These are phyloP conservation scores for Oophaga sylvatica DNA, from an alignment of 2,797 vertebrate genomes.

Conservation along the genomic window DNA sequence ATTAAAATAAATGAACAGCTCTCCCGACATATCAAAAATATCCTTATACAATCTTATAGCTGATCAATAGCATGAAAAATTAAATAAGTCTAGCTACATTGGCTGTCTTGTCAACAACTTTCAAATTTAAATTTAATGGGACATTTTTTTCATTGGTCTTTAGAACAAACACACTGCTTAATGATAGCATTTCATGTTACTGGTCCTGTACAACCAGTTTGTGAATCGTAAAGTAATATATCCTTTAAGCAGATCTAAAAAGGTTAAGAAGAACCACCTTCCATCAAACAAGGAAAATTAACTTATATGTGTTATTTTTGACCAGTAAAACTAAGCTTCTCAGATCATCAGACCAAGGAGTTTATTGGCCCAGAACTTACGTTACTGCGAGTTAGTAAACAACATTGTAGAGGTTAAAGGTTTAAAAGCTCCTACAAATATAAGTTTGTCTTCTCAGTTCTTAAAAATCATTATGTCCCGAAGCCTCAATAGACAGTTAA, in stretches of 20 bases:
- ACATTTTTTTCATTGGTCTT: background rate
- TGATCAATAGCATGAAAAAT: background rate
- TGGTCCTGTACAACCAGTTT: slow-evolving; percentile 11
- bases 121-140: background rate
- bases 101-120: background rate
- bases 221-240: slow-evolving; percentile 13
- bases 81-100: background rate
- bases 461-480: background rate
- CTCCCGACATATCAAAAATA: background rate
- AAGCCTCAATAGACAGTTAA: background rate
- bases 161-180: background rate
- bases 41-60: background rate
- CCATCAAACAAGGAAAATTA: slow-evolving; percentile 10
- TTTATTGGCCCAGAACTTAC: background rate
- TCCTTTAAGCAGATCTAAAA: background rate
- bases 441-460: slow-evolving; percentile 51
- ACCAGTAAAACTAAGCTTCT: slow-evolving; percentile 22
- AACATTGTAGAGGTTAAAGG: background rate
- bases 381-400: background rate
- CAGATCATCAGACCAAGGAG: background rate
- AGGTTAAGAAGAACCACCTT: slow-evolving; percentile 1
- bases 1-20: background rate
- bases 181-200: background rate
- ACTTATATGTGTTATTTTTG: slow-evolving; percentile 2
- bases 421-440: slow-evolving; percentile 28